Conservation (phyloP, 2,113 vertebrate genomes). For the Diadophis punctatus region DNA sequence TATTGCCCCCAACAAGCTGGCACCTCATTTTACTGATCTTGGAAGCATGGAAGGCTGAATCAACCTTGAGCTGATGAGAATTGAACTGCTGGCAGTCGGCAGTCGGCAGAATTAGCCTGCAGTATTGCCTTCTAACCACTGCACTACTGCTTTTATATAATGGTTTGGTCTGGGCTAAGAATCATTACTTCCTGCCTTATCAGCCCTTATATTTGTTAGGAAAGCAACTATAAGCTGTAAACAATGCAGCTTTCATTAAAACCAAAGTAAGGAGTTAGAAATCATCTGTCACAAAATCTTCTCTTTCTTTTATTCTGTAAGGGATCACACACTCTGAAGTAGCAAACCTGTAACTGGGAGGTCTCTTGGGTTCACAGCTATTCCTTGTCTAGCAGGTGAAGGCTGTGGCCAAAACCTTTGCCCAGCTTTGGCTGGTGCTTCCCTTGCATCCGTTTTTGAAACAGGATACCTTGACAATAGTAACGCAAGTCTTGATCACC, state of each 20-base stretch:
- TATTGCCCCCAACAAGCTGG: no score
- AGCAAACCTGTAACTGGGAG: neutral
- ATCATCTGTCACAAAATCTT: neutral
- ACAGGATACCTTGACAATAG: neutral
- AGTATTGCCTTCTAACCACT: no score
- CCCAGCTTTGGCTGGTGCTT: neutral
- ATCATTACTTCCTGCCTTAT: neutral
- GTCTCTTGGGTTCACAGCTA: neutral
- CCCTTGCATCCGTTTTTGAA: neutral
- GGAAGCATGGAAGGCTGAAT: neutral
- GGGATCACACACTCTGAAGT: neutral
- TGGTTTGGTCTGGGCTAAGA: neutral
- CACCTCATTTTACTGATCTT: neutral
- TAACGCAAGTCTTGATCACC: neutral
- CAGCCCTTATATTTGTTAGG: neutral
- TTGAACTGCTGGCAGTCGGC: neutral
- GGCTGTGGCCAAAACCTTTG: neutral
- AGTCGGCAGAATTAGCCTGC: neutral
- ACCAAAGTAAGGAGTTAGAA: neutral
- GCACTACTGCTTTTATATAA: neutral
- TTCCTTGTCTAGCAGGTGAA: neutral
- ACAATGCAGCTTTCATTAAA: neutral
- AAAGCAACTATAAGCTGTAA: neutral
- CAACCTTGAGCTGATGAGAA: neutral
- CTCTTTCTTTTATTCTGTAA: neutral